Conservation (phyloP, 2,888 invertebrate genomes). For the Drosophila leonis region DNA sequence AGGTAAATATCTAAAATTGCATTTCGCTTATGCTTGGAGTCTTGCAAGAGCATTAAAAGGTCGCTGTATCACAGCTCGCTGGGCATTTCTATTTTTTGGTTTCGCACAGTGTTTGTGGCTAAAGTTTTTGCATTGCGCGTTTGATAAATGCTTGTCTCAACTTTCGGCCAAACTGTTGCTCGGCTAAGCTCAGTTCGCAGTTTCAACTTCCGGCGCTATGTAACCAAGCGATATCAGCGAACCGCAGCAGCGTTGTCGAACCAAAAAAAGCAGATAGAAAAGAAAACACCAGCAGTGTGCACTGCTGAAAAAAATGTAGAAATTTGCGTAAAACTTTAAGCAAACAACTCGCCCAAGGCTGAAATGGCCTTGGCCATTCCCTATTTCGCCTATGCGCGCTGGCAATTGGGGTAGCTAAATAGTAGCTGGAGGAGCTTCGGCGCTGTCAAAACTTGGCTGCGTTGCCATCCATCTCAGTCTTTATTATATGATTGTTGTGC, state of each 20-base stretch:
- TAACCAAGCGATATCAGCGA: constrained; percentile 56
- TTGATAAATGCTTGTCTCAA: constrained; percentile 75
- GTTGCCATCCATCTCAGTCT: constrained; percentile 50
- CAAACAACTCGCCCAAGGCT: constrained; percentile 57
- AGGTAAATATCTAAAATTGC: background rate
- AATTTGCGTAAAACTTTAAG: constrained; percentile 75
- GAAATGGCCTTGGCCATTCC: constrained; percentile 38
- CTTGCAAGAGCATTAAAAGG: constrained; percentile 46
- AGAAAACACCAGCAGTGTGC: constrained; percentile 3
- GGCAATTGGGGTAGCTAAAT: constrained; percentile 21
- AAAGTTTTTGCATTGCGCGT: constrained; percentile 60
- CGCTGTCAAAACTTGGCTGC: constrained; percentile 47
- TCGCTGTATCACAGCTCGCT: constrained; percentile 21
- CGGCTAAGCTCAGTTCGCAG: constrained; percentile 34
- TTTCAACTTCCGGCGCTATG: constrained; percentile 33
- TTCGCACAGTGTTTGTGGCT: constrained; percentile 40
- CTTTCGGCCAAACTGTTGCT: constrained; percentile 75
- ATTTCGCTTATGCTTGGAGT: background rate
- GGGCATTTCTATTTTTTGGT: constrained; percentile 22
- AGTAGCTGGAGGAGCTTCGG: constrained; percentile 13
- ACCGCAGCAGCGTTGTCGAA: constrained; percentile 43
- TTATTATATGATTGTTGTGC: constrained; percentile 41
- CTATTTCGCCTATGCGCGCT: constrained; percentile 28
- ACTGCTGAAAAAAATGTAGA: constrained; percentile 28
- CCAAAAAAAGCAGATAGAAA: constrained; percentile 9